Percentiles rank a stretch among this genome's conserved stretches.
Evolutionary conservation across 2,797 vertebrate genomes (phyloP).

Genomic region (Mormyrops attenuatus): DNA sequence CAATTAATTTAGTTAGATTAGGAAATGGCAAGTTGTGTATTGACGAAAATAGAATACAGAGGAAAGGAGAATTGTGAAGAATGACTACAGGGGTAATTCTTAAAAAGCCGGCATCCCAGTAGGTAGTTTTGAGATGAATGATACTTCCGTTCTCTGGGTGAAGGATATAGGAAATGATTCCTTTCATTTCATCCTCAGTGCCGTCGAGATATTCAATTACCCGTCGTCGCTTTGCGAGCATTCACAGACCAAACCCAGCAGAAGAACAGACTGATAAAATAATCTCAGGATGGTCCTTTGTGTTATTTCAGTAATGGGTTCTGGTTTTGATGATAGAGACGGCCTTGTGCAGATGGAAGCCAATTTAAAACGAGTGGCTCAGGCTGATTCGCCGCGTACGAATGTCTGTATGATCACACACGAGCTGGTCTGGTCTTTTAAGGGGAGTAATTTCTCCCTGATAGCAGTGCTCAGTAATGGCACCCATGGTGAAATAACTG

Average conservation of each 20-base stretch:
- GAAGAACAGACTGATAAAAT: constrained; percentile 21
- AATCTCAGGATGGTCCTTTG: constrained; percentile 29
- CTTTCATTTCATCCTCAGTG: constrained; percentile 40
- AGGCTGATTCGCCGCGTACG: constrained; percentile 29
- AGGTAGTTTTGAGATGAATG: constrained; percentile 31
- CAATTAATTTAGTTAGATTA: not conserved
- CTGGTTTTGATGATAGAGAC: constrained; percentile 34
- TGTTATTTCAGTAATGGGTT: constrained; percentile 34
- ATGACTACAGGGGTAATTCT: not conserved
- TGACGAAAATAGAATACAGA: not conserved
- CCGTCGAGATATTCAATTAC: constrained; percentile 18
- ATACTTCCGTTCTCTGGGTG: not conserved
- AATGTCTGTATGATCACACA: constrained; percentile 17
- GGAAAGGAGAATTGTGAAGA: not conserved
- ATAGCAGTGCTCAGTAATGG: constrained; percentile 62
- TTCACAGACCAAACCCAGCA: not conserved
- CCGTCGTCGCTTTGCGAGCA: not conserved
- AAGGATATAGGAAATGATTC: constrained; percentile 39
- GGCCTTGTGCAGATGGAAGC: constrained; percentile 33
- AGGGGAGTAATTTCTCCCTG: constrained; percentile 56
- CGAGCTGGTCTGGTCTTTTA: constrained; percentile 38
- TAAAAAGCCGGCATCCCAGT: not conserved
- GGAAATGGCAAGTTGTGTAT: not conserved
- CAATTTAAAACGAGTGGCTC: constrained; percentile 29
- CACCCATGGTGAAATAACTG: constrained; percentile 59